A percentile compares a stretch with the other conserved stretches of the same genome.
These are phyloP conservation scores for Hyphantria cunea DNA, from an alignment of 1,140 invertebrate genomes.

Conservation along the genomic window DNA sequence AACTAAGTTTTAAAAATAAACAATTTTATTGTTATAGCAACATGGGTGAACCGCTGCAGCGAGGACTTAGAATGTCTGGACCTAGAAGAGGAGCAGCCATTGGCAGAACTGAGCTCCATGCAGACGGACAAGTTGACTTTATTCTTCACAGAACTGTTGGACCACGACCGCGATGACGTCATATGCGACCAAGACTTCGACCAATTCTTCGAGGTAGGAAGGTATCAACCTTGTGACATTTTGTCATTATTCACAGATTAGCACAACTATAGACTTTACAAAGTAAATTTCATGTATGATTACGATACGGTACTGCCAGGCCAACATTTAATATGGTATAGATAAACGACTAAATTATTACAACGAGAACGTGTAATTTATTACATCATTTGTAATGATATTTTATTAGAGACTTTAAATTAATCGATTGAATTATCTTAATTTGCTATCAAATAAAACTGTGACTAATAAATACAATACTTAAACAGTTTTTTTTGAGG, in stretches of 20 bases:
- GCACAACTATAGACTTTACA: neutral
- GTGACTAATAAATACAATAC: too few species aligned
- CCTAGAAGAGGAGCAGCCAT: constrained; percentile 75
- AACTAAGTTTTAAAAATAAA: too few species aligned
- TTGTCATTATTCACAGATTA: neutral
- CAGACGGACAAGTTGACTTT: constrained; percentile 87
- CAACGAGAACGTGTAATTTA: too few species aligned
- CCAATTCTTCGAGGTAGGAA: constrained; percentile 85
- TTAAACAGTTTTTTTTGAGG: too few species aligned
- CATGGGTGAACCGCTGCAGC: constrained; percentile 86
- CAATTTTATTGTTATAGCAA: constrained; percentile 72
- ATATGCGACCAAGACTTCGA: constrained; percentile 87
- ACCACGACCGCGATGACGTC: constrained; percentile 87
- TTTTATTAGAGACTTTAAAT: too few species aligned
- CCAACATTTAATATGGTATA: too few species aligned
- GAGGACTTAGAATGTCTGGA: constrained; percentile 82
- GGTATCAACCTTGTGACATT: constrained; percentile 18
- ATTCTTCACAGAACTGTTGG: constrained; percentile 86
- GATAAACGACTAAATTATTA: too few species aligned
- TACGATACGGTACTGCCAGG: too few species aligned
- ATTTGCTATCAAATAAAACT: too few species aligned
- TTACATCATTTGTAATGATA: too few species aligned
- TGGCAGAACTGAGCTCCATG: constrained; percentile 81
- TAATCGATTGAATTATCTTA: too few species aligned
- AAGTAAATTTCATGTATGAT: too few species aligned